These are phyloP conservation scores for Panulirus ornatus DNA, from an alignment of 1,140 invertebrate genomes.

Conservation along the genomic window DNA sequence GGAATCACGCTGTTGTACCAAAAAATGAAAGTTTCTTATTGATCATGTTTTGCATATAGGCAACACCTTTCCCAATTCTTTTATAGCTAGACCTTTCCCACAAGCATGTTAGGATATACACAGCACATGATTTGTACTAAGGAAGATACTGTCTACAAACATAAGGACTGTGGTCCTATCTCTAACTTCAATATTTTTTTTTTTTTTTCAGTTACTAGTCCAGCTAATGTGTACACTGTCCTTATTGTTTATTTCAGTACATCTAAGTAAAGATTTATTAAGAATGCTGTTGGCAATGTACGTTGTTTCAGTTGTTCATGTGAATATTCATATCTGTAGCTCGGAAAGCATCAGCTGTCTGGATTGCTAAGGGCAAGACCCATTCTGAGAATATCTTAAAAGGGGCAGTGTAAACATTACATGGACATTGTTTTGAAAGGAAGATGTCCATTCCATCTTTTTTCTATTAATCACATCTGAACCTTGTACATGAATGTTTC, in stretches of 20 bases:
- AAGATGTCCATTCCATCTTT: constrained; percentile 71
- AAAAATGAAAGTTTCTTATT: constrained; percentile 34
- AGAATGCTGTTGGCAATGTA: neutral
- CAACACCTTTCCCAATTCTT: constrained; percentile 50
- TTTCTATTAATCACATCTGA: constrained; percentile 72
- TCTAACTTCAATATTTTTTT: constrained; percentile 42
- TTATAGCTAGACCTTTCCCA: constrained; percentile 68
- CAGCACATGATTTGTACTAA: constrained; percentile 67
- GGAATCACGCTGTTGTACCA: constrained; percentile 47
- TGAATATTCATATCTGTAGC: constrained; percentile 3
- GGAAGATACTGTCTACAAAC: constrained; percentile 43
- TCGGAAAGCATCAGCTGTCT: neutral
- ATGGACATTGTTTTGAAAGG: constrained; percentile 54
- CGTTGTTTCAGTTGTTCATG: neutral
- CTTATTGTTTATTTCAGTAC: neutral
- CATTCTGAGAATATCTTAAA: neutral
- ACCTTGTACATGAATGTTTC: constrained; percentile 70
- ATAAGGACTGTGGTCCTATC: constrained; percentile 40
- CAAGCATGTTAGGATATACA: constrained; percentile 67
- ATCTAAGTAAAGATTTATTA: neutral
- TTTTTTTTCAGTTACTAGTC: constrained; percentile 31
- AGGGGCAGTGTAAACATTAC: constrained; percentile 64
- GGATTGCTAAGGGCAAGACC: neutral
- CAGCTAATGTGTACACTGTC: constrained; percentile 63
- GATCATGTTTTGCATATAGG: constrained; percentile 46